These are phyloP conservation scores for Parazoanthus atlanticus DNA, from an alignment of 92 coral and sea anemone species.

Conservation along the genomic window DNA sequence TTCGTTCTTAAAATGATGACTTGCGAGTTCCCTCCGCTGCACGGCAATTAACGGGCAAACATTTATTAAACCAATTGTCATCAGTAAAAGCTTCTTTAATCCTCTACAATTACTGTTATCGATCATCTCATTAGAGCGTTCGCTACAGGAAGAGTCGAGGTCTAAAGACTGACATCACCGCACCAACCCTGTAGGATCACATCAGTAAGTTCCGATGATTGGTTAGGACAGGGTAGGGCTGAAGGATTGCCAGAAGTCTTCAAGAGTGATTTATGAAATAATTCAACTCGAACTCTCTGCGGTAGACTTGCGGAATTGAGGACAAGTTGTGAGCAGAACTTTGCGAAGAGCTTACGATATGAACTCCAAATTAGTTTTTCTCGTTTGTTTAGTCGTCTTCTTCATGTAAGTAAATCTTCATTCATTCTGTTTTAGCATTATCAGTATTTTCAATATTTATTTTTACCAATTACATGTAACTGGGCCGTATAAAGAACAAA, in stretches of 20 bases:
- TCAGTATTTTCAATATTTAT: neutral
- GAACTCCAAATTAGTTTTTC: conserved; percentile 8
- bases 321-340: conserved; percentile 26
- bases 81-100: conserved; percentile 41
- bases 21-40: conserved; percentile 28
- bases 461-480: conserved; percentile 14
- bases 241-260: conserved; percentile 32
- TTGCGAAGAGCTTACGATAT: conserved; percentile 9
- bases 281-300: conserved; percentile 33
- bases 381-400: conserved; percentile 16
- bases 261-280: conserved; percentile 42
- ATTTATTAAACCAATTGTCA: conserved; percentile 51
- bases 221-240: conserved; percentile 18
- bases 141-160: conserved; percentile 44
- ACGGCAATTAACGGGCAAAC: conserved; percentile 46
- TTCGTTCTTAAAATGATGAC: conserved; percentile 17
- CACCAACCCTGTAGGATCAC: conserved; percentile 12
- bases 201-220: conserved; percentile 32
- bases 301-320: conserved; percentile 37
- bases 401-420: conserved; percentile 18
- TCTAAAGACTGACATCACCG: conserved; percentile 31
- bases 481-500: neutral
- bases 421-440: neutral
- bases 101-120: conserved; percentile 53
- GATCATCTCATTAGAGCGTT: conserved; percentile 45